A percentile compares a stretch with the other conserved stretches of the same genome.
These are phyloP conservation scores for Aldabrachelys gigantea DNA, from an alignment of 2,113 vertebrate genomes.

Conservation along the genomic window DNA sequence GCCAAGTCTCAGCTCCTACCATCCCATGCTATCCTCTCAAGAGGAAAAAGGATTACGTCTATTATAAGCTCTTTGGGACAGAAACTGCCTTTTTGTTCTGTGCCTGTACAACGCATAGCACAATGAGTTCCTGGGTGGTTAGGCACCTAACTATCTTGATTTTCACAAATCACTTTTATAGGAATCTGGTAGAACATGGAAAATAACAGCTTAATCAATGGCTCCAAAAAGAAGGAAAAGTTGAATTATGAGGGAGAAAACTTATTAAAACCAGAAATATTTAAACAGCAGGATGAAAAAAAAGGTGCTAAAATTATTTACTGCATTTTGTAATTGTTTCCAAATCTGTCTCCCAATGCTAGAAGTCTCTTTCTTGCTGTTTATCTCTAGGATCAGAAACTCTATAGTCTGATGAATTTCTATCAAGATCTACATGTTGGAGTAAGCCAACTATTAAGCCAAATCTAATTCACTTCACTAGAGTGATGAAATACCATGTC, in stretches of 20 bases:
- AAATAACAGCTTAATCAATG: neutral
- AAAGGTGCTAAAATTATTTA: neutral
- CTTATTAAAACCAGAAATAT: neutral
- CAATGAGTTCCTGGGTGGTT: neutral
- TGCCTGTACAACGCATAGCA: neutral
- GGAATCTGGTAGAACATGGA: neutral
- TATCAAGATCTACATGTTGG: neutral
- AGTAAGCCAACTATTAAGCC: rapidly evolving
- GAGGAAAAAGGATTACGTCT: neutral
- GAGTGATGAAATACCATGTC: neutral
- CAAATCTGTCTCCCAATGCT: neutral
- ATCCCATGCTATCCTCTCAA: neutral
- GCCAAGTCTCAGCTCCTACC: neutral
- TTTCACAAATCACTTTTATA: neutral
- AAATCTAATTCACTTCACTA: neutral
- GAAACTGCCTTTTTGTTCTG: neutral
- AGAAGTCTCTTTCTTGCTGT: neutral
- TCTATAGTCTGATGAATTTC: neutral
- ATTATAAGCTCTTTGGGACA: neutral
- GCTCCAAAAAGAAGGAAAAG: neutral
- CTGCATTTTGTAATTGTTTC: neutral
- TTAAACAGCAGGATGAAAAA: neutral
- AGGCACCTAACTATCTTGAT: neutral
- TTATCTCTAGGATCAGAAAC: neutral
- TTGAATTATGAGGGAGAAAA: neutral